Percentiles rank a stretch among this genome's conserved stretches.
Evolutionary conservation across 2,113 vertebrate species (phyloP).

Genomic region (Trichomycterus rosablanca): DNA sequence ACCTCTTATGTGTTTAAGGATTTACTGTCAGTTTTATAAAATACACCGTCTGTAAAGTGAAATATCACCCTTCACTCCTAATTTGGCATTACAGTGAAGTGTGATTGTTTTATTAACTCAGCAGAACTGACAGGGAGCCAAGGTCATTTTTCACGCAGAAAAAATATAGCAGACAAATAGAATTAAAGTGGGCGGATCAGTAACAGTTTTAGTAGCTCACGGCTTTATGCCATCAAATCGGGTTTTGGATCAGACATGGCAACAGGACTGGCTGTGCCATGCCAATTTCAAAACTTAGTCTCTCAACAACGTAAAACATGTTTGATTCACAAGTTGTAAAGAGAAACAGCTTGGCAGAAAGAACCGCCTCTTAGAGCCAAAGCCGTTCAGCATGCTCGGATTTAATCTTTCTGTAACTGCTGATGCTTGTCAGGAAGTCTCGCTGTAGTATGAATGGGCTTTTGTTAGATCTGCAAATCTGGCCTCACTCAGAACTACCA

Average conservation of each 20-base stretch:
- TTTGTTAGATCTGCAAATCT: constrained; percentile 37
- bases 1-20: too few relatives aligned
- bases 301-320: constrained; percentile 6
- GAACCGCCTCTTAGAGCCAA: background rate
- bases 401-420: constrained; percentile 1
- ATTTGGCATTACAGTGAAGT: constrained; percentile 15
- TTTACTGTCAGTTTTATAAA: too few relatives aligned
- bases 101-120: constrained; percentile 36
- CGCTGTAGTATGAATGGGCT: constrained; percentile 14
- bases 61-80: constrained; percentile 11
- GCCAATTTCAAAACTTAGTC: background rate
- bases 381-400: background rate
- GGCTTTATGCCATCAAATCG: constrained; percentile 5
- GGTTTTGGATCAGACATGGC: constrained; percentile 15
- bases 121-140: constrained; percentile 28
- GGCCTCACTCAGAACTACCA: constrained; percentile 8
- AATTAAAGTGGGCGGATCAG: constrained; percentile 6
- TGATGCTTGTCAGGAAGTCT: constrained; percentile 16
- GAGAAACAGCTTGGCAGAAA: constrained; percentile 2
- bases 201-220: constrained; percentile 7
- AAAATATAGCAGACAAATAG: constrained; percentile 25
- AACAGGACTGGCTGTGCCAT: background rate
- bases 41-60: constrained; percentile 5
- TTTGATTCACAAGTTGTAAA: constrained; percentile 2
- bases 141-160: constrained; percentile 24